Evolutionary conservation across 2,888 invertebrate species (phyloP), one percentile per base, ranked within the genome.

Genomic region (Andrena dorsata): DNA sequence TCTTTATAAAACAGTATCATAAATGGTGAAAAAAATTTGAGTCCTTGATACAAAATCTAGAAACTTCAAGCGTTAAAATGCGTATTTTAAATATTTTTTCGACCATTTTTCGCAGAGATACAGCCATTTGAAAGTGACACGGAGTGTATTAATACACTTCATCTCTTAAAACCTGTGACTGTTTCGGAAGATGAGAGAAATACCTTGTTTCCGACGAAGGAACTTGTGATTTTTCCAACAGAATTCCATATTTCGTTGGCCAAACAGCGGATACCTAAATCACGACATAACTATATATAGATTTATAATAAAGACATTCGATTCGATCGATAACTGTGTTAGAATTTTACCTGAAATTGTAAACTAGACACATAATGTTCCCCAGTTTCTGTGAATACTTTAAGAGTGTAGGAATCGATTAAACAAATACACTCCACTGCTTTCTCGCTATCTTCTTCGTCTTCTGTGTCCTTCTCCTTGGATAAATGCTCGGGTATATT

Each of bases 161-260:
- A 26, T 20, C 16, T 63, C 66, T n/a, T 49, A 28, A n/a, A 26
- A 47, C n/a, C 16, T 35, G 13, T 49, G 8, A 20, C n/a, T 13
- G 41, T 49, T 53, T 56, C 32, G 0, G 41, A 51, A 60, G 51
- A 41, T 2, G 20, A n/a, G 47, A 47, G 58, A 30, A 53, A 70
- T 61, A 91, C 89, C 90, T 91, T 7, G 89, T 86, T 47, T 87
- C 87, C 6, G 84, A 63, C 23, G 75, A 13, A n/a, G 90, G 87
- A 3, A 89, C 90, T 85, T 92, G 90, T 49, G 91, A 90, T 85
- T 97, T 97, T 93, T 98, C 98, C 85, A 99, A 94, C 63, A 99
- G 93, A 47, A 98, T 95, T 2, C 98, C 98, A 94, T 96, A 98
- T 90, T 96, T 97, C 88, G 97, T 98, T 0, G 96, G 95, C 98